Conservation (phyloP, 2,888 invertebrate species). For the Lumbricus terrestris region DNA sequence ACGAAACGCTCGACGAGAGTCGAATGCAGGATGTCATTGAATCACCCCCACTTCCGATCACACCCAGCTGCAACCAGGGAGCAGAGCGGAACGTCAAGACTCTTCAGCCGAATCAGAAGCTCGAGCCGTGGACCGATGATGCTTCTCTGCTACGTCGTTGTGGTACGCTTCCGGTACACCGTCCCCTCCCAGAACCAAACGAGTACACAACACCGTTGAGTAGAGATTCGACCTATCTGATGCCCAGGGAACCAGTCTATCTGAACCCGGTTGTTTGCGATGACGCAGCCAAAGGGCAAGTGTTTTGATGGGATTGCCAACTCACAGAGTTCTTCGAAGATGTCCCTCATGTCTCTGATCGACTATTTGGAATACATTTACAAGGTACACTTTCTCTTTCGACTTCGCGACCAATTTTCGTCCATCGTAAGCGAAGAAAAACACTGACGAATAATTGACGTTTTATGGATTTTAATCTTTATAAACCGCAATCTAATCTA, state of each 20-base stretch:
- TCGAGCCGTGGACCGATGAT: not conserved
- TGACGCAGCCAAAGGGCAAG: not conserved
- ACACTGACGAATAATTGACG: not conserved
- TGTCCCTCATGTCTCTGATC: not conserved
- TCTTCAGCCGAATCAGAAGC: not conserved
- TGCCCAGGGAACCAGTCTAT: not conserved
- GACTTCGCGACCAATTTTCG: not conserved
- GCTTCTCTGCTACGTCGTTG: not conserved
- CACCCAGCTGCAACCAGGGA: not conserved
- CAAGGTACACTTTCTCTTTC: not conserved
- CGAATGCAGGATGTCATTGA: not conserved
- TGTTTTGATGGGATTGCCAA: not conserved
- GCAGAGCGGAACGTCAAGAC: not conserved
- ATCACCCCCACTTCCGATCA: not conserved
- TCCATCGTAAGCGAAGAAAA: not conserved
- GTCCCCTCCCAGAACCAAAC: not conserved
- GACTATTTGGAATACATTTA: not conserved
- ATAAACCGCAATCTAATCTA: too few species aligned
- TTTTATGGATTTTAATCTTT: not conserved
- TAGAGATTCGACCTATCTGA: slow-evolving; percentile 12
- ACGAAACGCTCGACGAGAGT: not conserved
- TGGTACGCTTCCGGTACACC: not conserved
- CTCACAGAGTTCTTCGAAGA: not conserved
- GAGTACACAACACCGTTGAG: not conserved
- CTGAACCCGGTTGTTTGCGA: not conserved